A percentile compares a stretch with the other conserved stretches of the same genome.
These are phyloP conservation scores for Clarias fuscus DNA, from an alignment of 2,797 vertebrate species.

Conservation along the genomic window DNA sequence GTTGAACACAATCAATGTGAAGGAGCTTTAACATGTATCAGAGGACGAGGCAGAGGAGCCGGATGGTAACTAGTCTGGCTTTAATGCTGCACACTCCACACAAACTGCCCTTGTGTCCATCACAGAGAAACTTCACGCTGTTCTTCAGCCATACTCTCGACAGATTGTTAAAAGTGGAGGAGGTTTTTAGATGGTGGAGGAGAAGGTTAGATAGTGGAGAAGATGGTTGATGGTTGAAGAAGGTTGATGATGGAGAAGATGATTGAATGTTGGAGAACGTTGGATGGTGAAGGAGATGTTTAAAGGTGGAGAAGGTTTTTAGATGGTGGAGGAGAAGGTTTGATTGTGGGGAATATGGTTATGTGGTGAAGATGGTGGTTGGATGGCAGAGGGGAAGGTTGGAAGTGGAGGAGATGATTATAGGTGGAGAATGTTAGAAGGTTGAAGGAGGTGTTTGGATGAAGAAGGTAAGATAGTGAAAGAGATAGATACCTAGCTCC, in stretches of 20 bases:
- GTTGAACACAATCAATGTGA: slow-evolving; percentile 71
- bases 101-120: neutral
- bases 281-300: neutral
- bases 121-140: neutral
- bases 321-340: neutral
- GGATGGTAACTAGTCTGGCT: neutral
- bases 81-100: neutral
- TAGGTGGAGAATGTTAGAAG: neutral
- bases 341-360: no score
- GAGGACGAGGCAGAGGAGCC: neutral
- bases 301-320: neutral
- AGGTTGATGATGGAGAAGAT: neutral
- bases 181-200: neutral
- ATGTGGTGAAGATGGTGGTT: neutral
- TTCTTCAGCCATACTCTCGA: neutral
- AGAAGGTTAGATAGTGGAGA: neutral
- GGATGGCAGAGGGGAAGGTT: neutral
- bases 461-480: neutral
- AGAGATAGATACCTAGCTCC: neutral
- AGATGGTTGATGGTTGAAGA: neutral
- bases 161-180: neutral
- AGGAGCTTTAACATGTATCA: neutral
- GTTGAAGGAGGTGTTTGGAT: neutral
- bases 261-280: no score
- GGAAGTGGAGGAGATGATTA: neutral